These are phyloP conservation scores for Chaetogeoica ovagalla DNA, from an alignment of 2,888 invertebrate species.

Conservation along the genomic window DNA sequence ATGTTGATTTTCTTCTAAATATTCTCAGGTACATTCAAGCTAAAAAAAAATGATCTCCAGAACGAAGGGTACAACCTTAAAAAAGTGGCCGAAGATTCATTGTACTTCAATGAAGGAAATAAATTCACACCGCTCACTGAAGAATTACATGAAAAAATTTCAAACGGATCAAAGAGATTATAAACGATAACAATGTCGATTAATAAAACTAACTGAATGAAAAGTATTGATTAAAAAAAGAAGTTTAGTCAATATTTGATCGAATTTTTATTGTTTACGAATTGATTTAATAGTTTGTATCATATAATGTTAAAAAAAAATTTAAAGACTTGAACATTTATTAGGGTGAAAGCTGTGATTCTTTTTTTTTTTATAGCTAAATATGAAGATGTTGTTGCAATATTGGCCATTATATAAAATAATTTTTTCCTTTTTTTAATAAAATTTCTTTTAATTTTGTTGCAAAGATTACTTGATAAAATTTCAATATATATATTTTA, in stretches of 20 bases:
- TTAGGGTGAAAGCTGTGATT: conserved; percentile 33
- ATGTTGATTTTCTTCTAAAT: background rate
- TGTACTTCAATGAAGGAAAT: conserved; percentile 61
- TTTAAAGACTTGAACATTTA: conserved; percentile 23
- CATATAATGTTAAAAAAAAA: background rate
- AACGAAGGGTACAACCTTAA: conserved; percentile 82
- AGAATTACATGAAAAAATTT: conserved; percentile 57
- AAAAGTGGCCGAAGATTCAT: conserved; percentile 58
- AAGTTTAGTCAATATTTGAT: conserved; percentile 3
- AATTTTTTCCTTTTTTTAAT: background rate
- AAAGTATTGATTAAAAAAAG: background rate
- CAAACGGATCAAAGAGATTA: conserved; percentile 66
- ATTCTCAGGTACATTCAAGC: conserved; percentile 86
- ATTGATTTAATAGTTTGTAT: background rate
- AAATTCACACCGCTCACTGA: conserved; percentile 60
- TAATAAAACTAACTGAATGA: background rate
- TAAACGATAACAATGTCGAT: conserved; percentile 59
- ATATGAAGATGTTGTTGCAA: conserved; percentile 13
- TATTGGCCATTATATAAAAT: conserved; percentile 12
- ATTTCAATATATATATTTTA: background rate
- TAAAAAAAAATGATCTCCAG: conserved; percentile 91
- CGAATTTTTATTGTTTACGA: conserved; percentile 12
- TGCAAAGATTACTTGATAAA: conserved; percentile 1
- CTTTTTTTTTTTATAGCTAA: conserved; percentile 24
- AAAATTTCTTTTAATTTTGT: conserved; percentile 14